Evolutionary conservation across 2,888 invertebrate species (phyloP).

Genomic region (Troilus luridus): DNA sequence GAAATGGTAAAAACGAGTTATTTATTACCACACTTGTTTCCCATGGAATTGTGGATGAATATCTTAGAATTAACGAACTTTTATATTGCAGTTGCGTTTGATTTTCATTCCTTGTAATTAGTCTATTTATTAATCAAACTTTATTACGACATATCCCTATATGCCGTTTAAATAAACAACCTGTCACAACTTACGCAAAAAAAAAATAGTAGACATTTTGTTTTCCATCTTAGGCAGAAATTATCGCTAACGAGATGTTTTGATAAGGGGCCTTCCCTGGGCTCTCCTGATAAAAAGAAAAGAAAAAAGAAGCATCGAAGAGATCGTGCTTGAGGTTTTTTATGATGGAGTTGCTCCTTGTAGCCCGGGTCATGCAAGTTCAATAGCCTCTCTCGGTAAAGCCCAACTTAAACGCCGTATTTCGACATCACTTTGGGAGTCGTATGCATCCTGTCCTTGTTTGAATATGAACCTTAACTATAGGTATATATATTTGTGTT

Average conservation of each 20-base stretch:
- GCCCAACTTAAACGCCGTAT: slow-evolving; percentile 14
- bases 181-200: neutral
- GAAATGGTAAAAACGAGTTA: no score
- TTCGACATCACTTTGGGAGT: neutral
- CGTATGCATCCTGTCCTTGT: no score
- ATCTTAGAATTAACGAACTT: neutral
- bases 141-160: neutral
- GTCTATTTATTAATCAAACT: neutral
- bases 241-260: slow-evolving; percentile 40
- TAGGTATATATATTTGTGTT: no score
- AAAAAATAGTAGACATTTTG: neutral
- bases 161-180: neutral
- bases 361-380: slow-evolving; percentile 54
- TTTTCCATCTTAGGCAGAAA: neutral
- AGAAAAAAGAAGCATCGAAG: slow-evolving; percentile 39
- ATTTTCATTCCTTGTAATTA: neutral
- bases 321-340: slow-evolving; percentile 57
- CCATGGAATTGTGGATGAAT: neutral
- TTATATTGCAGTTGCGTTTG: neutral
- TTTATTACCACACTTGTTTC: neutral
- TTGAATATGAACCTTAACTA: no score
- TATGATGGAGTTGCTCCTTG: slow-evolving; percentile 49
- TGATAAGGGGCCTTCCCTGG: slow-evolving; percentile 8
- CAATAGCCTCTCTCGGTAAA: slow-evolving; percentile 45
- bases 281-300: slow-evolving; percentile 39